Percentiles rank a stretch among this genome's conserved stretches.
phyloP scores from a whole-genome alignment of 2,797 vertebrate genomes.

The Brachyalestes nurse region DNA sequence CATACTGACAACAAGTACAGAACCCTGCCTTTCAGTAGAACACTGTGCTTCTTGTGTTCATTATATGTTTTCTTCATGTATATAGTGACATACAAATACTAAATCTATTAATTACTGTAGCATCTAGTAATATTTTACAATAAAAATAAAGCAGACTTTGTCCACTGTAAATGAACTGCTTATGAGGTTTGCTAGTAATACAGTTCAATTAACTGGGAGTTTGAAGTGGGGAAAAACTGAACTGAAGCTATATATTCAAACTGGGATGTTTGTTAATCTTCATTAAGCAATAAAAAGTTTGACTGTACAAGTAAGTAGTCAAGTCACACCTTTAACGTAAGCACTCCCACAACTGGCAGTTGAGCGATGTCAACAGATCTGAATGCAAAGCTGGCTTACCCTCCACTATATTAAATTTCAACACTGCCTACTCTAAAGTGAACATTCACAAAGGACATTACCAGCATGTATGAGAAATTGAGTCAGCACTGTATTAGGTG shows the following conservation, averaged over 20 bases:
- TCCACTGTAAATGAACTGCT: background rate
- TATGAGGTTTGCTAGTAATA: background rate
- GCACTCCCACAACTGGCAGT: background rate
- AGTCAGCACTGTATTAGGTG: slow-evolving; percentile 66
- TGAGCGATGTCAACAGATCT: background rate
- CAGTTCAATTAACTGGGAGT: background rate
- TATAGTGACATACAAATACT: background rate
- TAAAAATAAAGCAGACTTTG: too few species aligned
- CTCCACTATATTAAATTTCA: slow-evolving; percentile 7
- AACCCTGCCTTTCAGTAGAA: background rate
- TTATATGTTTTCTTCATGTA: background rate
- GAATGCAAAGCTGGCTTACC: background rate
- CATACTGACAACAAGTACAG: slow-evolving; percentile 35
- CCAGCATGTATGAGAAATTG: slow-evolving; percentile 74
- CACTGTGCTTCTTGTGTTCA: background rate
- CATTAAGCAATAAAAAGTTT: background rate
- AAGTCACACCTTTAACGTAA: background rate
- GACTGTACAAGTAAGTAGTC: background rate
- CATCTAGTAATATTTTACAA: background rate
- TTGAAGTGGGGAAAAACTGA: background rate
- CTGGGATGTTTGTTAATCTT: background rate
- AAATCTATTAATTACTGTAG: background rate
- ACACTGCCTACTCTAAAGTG: background rate
- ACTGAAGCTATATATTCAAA: background rate
- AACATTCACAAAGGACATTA: slow-evolving; percentile 69